phyloP scores from a whole-genome alignment of 2,113 vertebrate species.

The Chamaetylas fuelleborni region DNA sequence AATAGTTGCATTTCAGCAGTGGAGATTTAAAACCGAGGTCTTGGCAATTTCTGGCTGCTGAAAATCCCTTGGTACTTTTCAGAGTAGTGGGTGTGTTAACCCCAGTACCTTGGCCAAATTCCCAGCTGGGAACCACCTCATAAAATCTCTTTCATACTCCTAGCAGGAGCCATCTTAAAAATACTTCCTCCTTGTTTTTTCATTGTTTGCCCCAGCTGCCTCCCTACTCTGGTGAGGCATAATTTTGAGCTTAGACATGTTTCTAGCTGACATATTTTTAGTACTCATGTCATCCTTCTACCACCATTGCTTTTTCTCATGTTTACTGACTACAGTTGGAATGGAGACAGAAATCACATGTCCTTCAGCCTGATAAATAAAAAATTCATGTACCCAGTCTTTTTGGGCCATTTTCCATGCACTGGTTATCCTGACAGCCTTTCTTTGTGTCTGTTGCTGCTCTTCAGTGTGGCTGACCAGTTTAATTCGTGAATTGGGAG shows the following conservation, averaged over 20 bases:
- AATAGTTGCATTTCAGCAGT: constrained; percentile 46
- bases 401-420: not conserved
- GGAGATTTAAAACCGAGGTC: constrained; percentile 40
- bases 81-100: constrained; percentile 26
- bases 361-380: not conserved
- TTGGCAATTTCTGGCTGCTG: constrained; percentile 16
- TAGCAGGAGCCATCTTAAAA: not conserved
- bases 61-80: constrained; percentile 35
- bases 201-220: not conserved
- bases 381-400: not conserved
- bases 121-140: constrained; percentile 21
- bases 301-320: not conserved
- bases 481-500: not conserved
- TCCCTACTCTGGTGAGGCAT: not conserved
- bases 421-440: not conserved
- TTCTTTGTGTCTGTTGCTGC: not conserved
- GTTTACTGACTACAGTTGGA: not conserved
- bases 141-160: not conserved
- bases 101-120: constrained; percentile 13
- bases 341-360: not conserved
- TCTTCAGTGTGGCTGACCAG: not conserved
- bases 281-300: not conserved
- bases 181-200: not conserved
- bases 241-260: not conserved
- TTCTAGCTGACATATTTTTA: not conserved